Percentiles rank a stretch among this genome's conserved stretches.
phyloP scores from a whole-genome alignment of 2,113 vertebrate genomes.

The Cheilinus undulatus region DNA sequence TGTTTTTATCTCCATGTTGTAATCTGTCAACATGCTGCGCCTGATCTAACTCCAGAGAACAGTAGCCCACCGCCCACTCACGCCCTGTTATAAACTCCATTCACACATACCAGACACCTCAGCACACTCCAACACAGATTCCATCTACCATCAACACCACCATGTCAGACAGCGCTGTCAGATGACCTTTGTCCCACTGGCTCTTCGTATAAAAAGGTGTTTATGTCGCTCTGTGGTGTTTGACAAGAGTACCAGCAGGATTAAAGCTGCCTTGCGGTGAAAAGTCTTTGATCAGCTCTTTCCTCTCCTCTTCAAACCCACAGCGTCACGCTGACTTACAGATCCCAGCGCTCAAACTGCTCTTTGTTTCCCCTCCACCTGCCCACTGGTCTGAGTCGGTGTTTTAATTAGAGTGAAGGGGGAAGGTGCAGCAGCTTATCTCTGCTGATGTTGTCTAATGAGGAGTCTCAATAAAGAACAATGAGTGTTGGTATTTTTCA shows the following conservation, averaged over 20 bases:
- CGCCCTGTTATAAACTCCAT: conserved; percentile 57
- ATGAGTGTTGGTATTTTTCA: conserved; percentile 24
- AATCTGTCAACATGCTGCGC: conserved; percentile 79
- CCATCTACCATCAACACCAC: conserved; percentile 55
- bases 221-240: conserved; percentile 62
- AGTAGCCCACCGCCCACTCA: conserved; percentile 25
- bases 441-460: conserved; percentile 42
- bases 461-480: conserved; percentile 23
- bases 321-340: conserved; percentile 50
- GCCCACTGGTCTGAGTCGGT: conserved; percentile 25
- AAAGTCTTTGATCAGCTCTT: conserved; percentile 81
- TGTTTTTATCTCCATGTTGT: conserved; percentile 69
- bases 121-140: conserved; percentile 38
- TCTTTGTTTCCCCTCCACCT: conserved; percentile 52
- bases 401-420: conserved; percentile 33
- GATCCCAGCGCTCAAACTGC: conserved; percentile 31
- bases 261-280: conserved; percentile 69
- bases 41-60: conserved; percentile 42
- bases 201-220: conserved; percentile 74
- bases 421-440: conserved; percentile 42
- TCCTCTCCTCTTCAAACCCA: conserved; percentile 61
- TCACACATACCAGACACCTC: conserved; percentile 44
- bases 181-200: conserved; percentile 69
- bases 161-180: conserved; percentile 40
- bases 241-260: conserved; percentile 79